phyloP scores from a whole-genome alignment of 2,888 invertebrate species.

The Trichopria drosophilae region DNA sequence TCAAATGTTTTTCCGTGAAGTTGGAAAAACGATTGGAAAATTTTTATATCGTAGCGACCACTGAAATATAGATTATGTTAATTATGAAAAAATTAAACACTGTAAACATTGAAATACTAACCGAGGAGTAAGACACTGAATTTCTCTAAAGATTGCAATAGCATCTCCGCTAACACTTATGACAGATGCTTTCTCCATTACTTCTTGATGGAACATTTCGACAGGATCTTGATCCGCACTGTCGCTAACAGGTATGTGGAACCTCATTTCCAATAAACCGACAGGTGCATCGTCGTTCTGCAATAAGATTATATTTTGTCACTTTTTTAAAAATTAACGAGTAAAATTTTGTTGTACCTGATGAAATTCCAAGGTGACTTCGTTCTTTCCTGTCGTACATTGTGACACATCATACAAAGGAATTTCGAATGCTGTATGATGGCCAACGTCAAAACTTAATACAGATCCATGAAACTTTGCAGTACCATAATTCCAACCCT shows the following conservation, averaged over 20 bases:
- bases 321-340: too few relatives aligned
- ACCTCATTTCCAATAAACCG: slow-evolving; percentile 95
- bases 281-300: slow-evolving; percentile 98
- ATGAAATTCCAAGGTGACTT: slow-evolving; percentile 97
- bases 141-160: slow-evolving; percentile 93
- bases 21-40: slow-evolving; percentile 88
- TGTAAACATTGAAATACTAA: too few relatives aligned
- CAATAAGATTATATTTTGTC: slow-evolving; percentile 53
- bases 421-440: slow-evolving; percentile 89
- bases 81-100: slow-evolving; percentile 8
- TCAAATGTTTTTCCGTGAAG: slow-evolving; percentile 98
- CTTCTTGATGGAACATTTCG: slow-evolving; percentile 95
- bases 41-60: slow-evolving; percentile 95
- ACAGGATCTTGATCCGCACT: slow-evolving; percentile 88
- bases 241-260: slow-evolving; percentile 93
- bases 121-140: slow-evolving; percentile 98
- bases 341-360: too few relatives aligned
- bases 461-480: slow-evolving; percentile 90
- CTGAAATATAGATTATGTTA: slow-evolving; percentile 60
- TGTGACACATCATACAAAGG: slow-evolving; percentile 95
- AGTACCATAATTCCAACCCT: slow-evolving; percentile 99
- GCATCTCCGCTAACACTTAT: slow-evolving; percentile 98
- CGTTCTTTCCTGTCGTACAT: slow-evolving; percentile 94
- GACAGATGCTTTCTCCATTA: slow-evolving; percentile 96
- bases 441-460: slow-evolving; percentile 81